Evolutionary conservation across 2,797 vertebrate species (phyloP), one percentile per base, ranked within the genome.

Genomic region (Sebastes jordani): DNA sequence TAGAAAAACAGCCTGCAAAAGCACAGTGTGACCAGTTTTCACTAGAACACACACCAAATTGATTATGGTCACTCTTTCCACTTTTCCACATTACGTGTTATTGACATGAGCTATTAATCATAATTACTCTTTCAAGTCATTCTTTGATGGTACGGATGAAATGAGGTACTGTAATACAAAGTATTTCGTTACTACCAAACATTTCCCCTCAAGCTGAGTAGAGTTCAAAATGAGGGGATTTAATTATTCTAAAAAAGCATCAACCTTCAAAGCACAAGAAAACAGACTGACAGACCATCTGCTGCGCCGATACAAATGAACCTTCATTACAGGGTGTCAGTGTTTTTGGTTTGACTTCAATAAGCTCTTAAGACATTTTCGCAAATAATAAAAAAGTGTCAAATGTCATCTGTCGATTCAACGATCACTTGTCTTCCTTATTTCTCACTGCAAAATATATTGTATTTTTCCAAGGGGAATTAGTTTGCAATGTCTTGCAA

Each of bases 271-370:
- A 86, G 59, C 27, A 36, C 22, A 34, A 64, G 38, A 22, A 71
- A 85, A 55, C 4, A 42, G 46, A 62, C 58, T 58, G 78, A 78
- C 71, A 67, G 61, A 64, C 32, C 18, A 46, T 78, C 32, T 34
- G 71, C 46, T 63, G 71, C 81, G 20, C 18, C 4, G 18, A 73
- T 56, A 42, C 76, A 83, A 84, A 76, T 71, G 27, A 81, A 68
- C 54, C 59, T 65, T 60, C 6, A n/a, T 67, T 58, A 22, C 27
- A 76, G 23, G 11, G 36, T 70, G 55, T 61, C 74, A 68, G 36
- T 69, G 69, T 70, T 74, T 78, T 74, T 29, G 29, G 46, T 82
- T 81, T 64, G 36, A 74, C 73, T 67, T 82, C 60, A 81, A 85
- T 65, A 36, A 56, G 49, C 55, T 77, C 49, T 68, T 36, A 55